These are phyloP conservation scores for Furnarius figulus DNA, from an alignment of 2,113 vertebrate species.

Conservation along the genomic window DNA sequence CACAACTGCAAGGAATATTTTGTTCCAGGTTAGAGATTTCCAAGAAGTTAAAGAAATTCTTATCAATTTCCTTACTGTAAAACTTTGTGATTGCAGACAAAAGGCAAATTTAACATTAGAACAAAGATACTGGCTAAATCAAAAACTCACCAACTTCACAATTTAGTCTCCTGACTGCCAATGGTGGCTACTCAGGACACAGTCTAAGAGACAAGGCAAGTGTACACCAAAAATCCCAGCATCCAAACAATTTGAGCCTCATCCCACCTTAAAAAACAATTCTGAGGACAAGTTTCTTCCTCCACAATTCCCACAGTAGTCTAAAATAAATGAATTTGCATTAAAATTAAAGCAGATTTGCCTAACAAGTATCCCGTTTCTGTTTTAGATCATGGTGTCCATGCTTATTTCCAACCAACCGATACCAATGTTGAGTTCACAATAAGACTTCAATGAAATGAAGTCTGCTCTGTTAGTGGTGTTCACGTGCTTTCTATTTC, in stretches of 20 bases:
- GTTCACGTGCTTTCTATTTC: background rate
- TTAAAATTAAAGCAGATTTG: background rate
- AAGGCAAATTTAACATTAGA: background rate
- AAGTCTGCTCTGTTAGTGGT: background rate
- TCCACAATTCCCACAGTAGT: background rate
- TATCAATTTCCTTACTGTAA: background rate
- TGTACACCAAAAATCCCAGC: background rate
- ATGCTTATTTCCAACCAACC: background rate
- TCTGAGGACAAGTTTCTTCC: background rate
- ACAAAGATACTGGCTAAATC: background rate
- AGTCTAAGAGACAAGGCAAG: background rate
- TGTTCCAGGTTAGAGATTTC: background rate
- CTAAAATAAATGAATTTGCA: background rate
- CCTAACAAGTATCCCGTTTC: background rate
- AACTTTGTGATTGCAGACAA: background rate
- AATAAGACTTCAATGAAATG: background rate
- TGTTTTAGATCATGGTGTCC: background rate
- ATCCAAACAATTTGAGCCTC: background rate
- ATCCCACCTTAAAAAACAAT: background rate
- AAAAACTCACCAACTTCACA: background rate
- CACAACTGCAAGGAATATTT: background rate
- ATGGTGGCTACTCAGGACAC: background rate
- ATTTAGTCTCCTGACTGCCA: rapidly evolving
- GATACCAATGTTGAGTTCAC: background rate
- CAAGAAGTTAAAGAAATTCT: background rate